Conservation (phyloP, 2,888 invertebrate genomes). For the Sphaerophoria rueppellii region DNA sequence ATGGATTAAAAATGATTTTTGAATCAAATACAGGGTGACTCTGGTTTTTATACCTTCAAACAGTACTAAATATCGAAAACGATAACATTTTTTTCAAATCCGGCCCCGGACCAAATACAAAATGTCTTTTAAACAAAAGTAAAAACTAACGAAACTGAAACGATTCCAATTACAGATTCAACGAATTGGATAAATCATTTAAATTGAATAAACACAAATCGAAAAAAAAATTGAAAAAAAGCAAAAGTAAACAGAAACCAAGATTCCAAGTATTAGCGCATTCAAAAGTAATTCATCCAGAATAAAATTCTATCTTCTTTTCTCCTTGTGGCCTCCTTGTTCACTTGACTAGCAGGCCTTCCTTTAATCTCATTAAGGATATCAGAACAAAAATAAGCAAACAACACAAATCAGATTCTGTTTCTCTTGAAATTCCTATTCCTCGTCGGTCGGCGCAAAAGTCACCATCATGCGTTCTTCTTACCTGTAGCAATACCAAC, state of each 20-base stretch:
- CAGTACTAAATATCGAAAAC: too few relatives aligned
- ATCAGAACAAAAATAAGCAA: conserved; percentile 2
- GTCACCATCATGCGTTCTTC: conserved; percentile 17
- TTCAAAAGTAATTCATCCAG: conserved; percentile 64
- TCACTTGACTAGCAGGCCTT: conserved; percentile 39
- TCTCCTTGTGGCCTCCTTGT: conserved; percentile 32
- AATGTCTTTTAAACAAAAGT: too few relatives aligned
- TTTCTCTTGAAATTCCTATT: conserved; percentile 51
- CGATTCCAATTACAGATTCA: conserved; percentile 44
- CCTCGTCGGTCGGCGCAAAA: background rate
- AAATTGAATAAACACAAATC: conserved; percentile 48
- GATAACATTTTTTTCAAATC: too few relatives aligned
- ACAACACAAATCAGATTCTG: conserved; percentile 29
- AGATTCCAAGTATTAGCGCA: conserved; percentile 50
- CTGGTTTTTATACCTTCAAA: too few relatives aligned
- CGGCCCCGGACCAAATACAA: too few relatives aligned
- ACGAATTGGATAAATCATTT: conserved; percentile 68
- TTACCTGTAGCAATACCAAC: conserved; percentile 5
- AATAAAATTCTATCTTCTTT: conserved; percentile 52
- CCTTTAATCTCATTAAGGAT: conserved; percentile 66
- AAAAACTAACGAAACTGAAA: background rate
- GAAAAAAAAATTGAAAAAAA: conserved; percentile 30
- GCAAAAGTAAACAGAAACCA: conserved; percentile 51
- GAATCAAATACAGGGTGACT: too few relatives aligned
- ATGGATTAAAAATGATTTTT: too few relatives aligned